Evolutionary conservation across 1,140 invertebrate species (phyloP).

Genomic region (Nautilus pompilius): DNA sequence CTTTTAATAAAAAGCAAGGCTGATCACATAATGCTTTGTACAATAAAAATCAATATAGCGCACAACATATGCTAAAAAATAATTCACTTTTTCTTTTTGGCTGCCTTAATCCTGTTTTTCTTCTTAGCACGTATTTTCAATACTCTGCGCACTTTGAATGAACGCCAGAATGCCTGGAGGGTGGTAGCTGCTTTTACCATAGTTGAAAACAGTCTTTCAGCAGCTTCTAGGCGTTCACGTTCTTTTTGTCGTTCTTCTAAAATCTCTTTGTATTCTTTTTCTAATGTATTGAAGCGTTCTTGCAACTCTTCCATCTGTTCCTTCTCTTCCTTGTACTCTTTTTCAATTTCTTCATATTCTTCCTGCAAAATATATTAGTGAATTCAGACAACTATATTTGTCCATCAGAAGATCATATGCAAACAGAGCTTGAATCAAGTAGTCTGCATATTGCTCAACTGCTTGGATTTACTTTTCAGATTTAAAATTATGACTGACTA

Average conservation of each 20-base stretch:
- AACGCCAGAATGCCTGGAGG: conserved; percentile 55
- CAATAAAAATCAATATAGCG: no score
- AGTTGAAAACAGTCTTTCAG: conserved; percentile 46
- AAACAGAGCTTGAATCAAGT: no score
- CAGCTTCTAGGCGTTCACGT: conserved; percentile 43
- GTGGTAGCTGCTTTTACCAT: conserved; percentile 51
- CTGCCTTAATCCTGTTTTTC: conserved; percentile 17
- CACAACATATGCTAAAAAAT: no score
- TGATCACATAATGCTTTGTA: no score
- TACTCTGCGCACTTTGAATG: conserved; percentile 54
- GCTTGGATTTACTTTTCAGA: no score
- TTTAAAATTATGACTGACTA: no score
- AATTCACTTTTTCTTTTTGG: conserved; percentile 44
- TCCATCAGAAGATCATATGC: no score
- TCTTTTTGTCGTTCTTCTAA: conserved; percentile 46
- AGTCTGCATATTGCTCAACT: no score
- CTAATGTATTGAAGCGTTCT: conserved; percentile 51
- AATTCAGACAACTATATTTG: no score
- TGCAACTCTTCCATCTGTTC: conserved; percentile 53
- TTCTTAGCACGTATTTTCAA: conserved; percentile 53
- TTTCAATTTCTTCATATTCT: conserved; percentile 53
- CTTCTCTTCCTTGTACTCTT: conserved; percentile 52
- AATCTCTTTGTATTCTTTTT: conserved; percentile 50
- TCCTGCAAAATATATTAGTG: conserved; percentile 38
- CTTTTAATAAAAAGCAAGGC: no score